phyloP scores from a whole-genome alignment of 1,140 invertebrate species.

The Cherax destructor region DNA sequence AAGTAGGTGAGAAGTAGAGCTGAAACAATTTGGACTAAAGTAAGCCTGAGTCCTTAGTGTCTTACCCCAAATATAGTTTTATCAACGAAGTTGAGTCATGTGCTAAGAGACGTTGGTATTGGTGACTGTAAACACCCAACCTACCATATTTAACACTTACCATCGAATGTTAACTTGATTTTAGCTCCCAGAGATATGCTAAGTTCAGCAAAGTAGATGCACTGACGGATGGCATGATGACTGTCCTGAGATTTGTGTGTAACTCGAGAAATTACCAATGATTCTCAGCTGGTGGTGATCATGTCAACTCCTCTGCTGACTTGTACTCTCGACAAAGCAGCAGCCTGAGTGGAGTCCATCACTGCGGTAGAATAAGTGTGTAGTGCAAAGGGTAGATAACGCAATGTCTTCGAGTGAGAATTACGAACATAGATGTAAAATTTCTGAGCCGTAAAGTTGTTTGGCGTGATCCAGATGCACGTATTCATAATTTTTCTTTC shows the following conservation, averaged over 20 bases:
- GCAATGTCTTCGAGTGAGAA: neutral
- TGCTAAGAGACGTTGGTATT: neutral
- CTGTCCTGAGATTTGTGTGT: neutral
- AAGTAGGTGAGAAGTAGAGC: neutral
- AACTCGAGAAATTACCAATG: neutral
- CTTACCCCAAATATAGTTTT: neutral
- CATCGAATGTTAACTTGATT: conserved; percentile 7
- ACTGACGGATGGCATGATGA: neutral
- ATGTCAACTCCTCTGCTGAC: neutral
- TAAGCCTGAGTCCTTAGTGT: conserved; percentile 5
- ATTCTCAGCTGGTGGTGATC: neutral
- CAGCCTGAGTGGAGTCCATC: neutral
- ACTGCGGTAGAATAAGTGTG: neutral
- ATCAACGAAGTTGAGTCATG: neutral
- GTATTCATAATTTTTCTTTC: too few species aligned
- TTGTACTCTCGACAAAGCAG: neutral
- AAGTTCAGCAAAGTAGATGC: neutral
- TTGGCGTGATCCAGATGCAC: neutral
- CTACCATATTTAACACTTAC: neutral
- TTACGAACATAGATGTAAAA: neutral
- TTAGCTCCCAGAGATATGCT: neutral
- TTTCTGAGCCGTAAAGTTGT: neutral
- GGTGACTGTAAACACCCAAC: neutral
- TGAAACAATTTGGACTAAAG: neutral
- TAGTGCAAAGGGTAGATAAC: neutral